Base-by-base conservation (phyloP, 2,113 vertebrate species). In the Thomomys bottae region DNA sequence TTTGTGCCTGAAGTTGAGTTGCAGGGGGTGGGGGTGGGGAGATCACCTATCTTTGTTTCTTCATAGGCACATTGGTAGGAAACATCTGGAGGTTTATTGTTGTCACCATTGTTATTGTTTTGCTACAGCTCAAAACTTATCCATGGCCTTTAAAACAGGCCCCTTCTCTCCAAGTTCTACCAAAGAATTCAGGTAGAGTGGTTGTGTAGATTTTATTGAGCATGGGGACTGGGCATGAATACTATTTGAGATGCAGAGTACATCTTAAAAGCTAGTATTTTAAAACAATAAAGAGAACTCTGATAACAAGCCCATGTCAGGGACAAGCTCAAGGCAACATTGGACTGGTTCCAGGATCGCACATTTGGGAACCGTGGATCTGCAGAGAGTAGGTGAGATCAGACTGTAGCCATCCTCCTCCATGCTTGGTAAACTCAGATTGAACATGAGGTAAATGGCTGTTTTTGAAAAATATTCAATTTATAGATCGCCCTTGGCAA, bases 1-100 rank as follows among this genome's bases (percentile, higher is more conserved):
- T 68, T 79, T 26, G 8, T 57, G 20, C 66, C 24, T 66, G 32
- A 49, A 20, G 59, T 18, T 10, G 40, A 20, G 76, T 32, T 95
- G 73, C n/a, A n/a, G n/a, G n/a, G n/a, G n/a, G n/a, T n/a, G n/a
- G n/a, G n/a, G n/a, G n/a, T n/a, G n/a, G n/a, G n/a, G n/a, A n/a
- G n/a, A 84, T 89, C 84, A 72, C n/a, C 71, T 79, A 49, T 86
- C 86, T 84, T 49, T 91, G 1, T 84, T 26, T 78, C 21, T 84
- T 76, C 20, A 34, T 17, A 49, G 49, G 20, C 75, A 59, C n/a
- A 17, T 79, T 40, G 59, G 10, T 87, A 84, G 30, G 38, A 45
- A 68, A n/a, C n/a, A n/a, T n/a, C n/a, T n/a, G n/a, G n/a, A n/a
- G n/a, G 3, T 84, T 54, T 54, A 54, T 45, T 45, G 89, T 90